These are phyloP conservation scores for Pediacus dermestoides DNA, from an alignment of 2,888 invertebrate genomes.

Conservation along the genomic window DNA sequence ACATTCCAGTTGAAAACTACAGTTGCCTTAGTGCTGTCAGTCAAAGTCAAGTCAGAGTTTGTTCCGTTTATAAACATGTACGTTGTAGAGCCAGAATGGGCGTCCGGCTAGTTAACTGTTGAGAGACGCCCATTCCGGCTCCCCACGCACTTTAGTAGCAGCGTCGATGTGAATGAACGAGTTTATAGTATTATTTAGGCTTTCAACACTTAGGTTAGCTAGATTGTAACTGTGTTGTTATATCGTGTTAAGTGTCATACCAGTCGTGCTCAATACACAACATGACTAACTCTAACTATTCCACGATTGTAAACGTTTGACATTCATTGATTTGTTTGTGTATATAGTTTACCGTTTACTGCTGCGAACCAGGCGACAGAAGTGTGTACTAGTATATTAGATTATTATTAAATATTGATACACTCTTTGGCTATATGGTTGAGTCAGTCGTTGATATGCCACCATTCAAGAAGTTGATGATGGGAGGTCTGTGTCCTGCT, in stretches of 20 bases:
- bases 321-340: constrained; percentile 43
- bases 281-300: constrained; percentile 48
- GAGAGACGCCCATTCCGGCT: constrained; percentile 25
- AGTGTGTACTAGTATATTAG: too few relatives aligned
- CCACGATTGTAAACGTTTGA: constrained; percentile 46
- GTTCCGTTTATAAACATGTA: too few relatives aligned
- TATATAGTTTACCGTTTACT: too few relatives aligned
- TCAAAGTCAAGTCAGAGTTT: too few relatives aligned
- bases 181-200: constrained; percentile 50
- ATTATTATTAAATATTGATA: too few relatives aligned
- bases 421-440: too few relatives aligned
- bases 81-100: constrained; percentile 24
- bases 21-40: constrained; percentile 50
- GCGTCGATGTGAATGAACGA: constrained; percentile 28
- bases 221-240: constrained; percentile 53
- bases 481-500: too few relatives aligned
- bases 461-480: too few relatives aligned
- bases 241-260: constrained; percentile 50
- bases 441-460: too few relatives aligned
- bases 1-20: constrained; percentile 50
- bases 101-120: constrained; percentile 32
- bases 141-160: constrained; percentile 24
- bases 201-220: constrained; percentile 52
- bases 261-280: constrained; percentile 50
- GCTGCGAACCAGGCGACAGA: too few relatives aligned